Conservation (phyloP, 2,888 invertebrate species). For the Petrolisthes manimaculis region DNA sequence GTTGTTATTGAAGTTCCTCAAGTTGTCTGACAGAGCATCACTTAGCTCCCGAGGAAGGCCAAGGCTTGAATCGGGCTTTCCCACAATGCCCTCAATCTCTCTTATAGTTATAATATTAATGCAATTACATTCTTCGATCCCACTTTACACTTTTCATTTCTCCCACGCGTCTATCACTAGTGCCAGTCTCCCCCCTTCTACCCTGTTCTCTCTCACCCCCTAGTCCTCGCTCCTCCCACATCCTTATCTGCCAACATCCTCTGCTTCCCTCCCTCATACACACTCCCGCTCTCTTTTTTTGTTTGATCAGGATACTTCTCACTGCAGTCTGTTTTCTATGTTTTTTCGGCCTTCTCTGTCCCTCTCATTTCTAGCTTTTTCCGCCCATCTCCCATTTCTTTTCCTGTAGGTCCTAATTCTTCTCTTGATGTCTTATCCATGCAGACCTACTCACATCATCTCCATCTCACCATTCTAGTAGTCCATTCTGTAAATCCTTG, state of each 20-base stretch:
- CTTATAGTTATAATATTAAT: neutral
- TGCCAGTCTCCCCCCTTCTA: neutral
- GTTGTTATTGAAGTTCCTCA: neutral
- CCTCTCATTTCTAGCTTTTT: neutral
- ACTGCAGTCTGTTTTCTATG: neutral
- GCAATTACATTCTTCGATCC: neutral
- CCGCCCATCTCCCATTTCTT: neutral
- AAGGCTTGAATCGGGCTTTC: too few relatives aligned
- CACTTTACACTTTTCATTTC: neutral
- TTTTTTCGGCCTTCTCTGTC: neutral
- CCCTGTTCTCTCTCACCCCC: neutral
- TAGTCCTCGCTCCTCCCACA: neutral
- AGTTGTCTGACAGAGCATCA: neutral
- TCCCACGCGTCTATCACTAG: neutral
- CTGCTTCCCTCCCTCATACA: neutral
- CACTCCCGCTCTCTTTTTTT: neutral
- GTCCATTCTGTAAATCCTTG: too few relatives aligned
- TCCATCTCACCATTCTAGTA: too few relatives aligned
- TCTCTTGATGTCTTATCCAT: too few relatives aligned
- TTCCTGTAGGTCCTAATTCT: neutral
- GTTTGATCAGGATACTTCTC: neutral
- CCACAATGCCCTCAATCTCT: neutral
- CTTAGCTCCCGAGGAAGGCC: neutral
- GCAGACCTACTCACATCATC: too few relatives aligned
- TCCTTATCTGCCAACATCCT: neutral